Conservation (phyloP, 2,797 vertebrate genomes). For the Cheracebus regulus region DNA sequence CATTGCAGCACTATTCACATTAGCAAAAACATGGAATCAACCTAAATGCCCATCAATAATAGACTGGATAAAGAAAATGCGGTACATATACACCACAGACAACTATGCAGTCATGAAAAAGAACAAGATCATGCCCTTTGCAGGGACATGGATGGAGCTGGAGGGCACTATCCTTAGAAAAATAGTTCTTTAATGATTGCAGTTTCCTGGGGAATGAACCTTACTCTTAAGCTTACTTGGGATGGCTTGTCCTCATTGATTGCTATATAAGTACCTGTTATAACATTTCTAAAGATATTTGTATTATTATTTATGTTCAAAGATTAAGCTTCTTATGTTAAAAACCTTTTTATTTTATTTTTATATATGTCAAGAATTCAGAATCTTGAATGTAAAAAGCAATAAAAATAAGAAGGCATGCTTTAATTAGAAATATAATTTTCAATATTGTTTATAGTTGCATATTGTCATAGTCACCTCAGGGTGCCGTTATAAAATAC, state of each 20-base stretch:
- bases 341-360: neutral
- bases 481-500: neutral
- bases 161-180: neutral
- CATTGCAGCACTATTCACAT: neutral
- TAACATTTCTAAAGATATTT: neutral
- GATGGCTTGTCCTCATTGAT: neutral
- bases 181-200: neutral
- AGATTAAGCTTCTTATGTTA: neutral
- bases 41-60: neutral
- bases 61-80: neutral
- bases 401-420: neutral
- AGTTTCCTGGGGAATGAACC: neutral
- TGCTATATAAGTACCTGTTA: neutral
- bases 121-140: neutral
- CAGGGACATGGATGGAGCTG: neutral
- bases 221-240: neutral
- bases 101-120: neutral
- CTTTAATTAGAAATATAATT: conserved; percentile 18
- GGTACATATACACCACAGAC: neutral
- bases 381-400: neutral
- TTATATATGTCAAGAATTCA: neutral
- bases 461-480: neutral
- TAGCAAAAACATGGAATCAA: neutral
- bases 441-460: neutral
- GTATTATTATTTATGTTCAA: neutral